Evolutionary conservation across 2,113 vertebrate genomes (phyloP).

Genomic region (Anguilla japonica): DNA sequence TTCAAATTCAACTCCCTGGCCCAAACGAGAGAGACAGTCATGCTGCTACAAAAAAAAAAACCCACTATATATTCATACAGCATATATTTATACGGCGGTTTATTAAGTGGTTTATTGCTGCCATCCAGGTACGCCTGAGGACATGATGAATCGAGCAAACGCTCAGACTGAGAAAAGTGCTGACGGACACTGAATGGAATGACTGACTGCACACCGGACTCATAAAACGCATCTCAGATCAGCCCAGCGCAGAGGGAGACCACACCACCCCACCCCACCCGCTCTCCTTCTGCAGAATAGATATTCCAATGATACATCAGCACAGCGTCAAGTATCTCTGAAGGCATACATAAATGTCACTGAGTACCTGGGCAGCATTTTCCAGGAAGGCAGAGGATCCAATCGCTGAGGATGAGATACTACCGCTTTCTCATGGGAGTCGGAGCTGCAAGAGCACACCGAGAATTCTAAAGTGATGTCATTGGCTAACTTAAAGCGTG

Average conservation of each 20-base stretch:
- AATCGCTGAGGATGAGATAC: neutral
- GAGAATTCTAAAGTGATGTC: neutral
- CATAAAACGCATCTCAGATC: conserved; percentile 30
- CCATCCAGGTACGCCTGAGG: neutral
- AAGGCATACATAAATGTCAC: neutral
- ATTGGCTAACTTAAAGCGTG: neutral
- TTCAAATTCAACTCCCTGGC: too few relatives aligned
- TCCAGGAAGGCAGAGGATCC: too few relatives aligned
- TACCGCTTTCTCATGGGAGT: neutral
- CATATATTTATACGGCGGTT: neutral
- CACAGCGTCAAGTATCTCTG: neutral
- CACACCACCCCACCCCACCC: neutral
- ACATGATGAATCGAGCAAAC: conserved; percentile 46
- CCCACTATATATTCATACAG: too few relatives aligned
- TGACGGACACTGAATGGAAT: conserved; percentile 51
- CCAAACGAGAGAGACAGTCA: too few relatives aligned
- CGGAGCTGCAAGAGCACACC: neutral
- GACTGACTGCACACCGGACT: conserved; percentile 33
- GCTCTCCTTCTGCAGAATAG: neutral
- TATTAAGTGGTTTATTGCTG: conserved; percentile 20
- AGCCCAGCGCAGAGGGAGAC: conserved; percentile 46
- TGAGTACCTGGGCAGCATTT: neutral
- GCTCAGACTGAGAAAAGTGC: conserved; percentile 42
- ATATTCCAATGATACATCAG: neutral
- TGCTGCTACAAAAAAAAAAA: too few relatives aligned